These are phyloP conservation scores for Sapayoa aenigma DNA, from an alignment of 2,113 vertebrate genomes.

Conservation along the genomic window DNA sequence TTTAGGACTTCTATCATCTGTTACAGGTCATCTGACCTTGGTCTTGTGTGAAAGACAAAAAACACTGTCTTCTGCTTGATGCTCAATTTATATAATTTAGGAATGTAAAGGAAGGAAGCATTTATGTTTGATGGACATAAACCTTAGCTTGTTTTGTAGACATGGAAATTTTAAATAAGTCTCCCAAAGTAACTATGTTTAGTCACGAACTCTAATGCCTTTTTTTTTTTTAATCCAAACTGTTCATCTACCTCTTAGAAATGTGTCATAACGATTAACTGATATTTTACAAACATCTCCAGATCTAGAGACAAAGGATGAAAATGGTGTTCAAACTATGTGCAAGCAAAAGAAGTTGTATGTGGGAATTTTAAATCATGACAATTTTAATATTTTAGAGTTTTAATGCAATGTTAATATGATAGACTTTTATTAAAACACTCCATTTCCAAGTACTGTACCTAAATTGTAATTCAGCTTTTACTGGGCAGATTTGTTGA, in stretches of 20 bases:
- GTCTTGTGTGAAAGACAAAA: not conserved
- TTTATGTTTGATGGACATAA: not conserved
- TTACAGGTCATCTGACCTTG: not conserved
- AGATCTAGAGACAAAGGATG: not conserved
- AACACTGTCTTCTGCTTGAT: not conserved
- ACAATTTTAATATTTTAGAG: not conserved
- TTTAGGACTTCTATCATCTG: not conserved
- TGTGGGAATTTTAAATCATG: too few relatives aligned
- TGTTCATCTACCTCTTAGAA: not conserved
- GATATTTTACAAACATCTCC: not conserved
- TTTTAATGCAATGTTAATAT: not conserved
- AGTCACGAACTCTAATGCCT: not conserved
- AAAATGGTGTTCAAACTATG: not conserved
- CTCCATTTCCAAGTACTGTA: not conserved
- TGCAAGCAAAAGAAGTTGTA: not conserved
- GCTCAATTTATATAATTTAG: not conserved
- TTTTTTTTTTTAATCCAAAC: not conserved
- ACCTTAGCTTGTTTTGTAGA: not conserved
- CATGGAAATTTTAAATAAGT: not conserved
- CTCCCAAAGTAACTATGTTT: not conserved
- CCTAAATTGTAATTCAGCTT: not conserved
- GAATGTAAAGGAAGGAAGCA: not conserved
- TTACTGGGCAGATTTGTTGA: not conserved
- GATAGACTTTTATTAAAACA: not conserved
- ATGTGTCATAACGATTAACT: not conserved